These are phyloP conservation scores for Thymelicus acteon DNA, from an alignment of 2,888 invertebrate species.

Conservation along the genomic window DNA sequence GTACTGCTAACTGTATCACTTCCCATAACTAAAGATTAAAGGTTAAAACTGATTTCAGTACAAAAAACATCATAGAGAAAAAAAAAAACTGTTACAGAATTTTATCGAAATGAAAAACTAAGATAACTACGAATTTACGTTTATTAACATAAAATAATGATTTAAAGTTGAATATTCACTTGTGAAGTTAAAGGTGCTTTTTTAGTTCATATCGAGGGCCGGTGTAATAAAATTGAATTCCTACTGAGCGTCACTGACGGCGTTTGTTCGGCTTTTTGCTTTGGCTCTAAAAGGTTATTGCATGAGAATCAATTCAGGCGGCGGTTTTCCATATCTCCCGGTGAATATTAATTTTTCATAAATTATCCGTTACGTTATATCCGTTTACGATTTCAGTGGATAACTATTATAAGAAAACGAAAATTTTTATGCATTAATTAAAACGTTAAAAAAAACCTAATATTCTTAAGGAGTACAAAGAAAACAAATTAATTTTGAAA, in stretches of 20 bases:
- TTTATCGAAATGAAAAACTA: no score
- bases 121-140: no score
- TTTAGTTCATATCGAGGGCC: constrained; percentile 45
- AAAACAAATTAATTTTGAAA: no score
- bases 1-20: no score
- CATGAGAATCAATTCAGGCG: constrained; percentile 81
- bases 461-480: no score
- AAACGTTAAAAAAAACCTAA: no score
- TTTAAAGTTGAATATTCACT: constrained; percentile 31
- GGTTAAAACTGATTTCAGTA: no score
- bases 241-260: constrained; percentile 59
- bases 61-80: no score
- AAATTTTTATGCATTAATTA: neutral
- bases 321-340: constrained; percentile 55
- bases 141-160: neutral
- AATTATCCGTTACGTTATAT: no score
- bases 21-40: no score
- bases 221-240: constrained; percentile 77
- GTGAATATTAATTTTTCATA: constrained; percentile 70
- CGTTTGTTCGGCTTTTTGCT: constrained; percentile 78
- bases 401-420: neutral
- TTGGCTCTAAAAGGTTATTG: constrained; percentile 76
- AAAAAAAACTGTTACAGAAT: no score
- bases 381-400: constrained; percentile 44
- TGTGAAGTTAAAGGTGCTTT: constrained; percentile 39